A percentile compares a stretch with the other conserved stretches of the same genome.
phyloP scores from a whole-genome alignment of 2,797 vertebrate species.

The Chrysocyon brachyurus region DNA sequence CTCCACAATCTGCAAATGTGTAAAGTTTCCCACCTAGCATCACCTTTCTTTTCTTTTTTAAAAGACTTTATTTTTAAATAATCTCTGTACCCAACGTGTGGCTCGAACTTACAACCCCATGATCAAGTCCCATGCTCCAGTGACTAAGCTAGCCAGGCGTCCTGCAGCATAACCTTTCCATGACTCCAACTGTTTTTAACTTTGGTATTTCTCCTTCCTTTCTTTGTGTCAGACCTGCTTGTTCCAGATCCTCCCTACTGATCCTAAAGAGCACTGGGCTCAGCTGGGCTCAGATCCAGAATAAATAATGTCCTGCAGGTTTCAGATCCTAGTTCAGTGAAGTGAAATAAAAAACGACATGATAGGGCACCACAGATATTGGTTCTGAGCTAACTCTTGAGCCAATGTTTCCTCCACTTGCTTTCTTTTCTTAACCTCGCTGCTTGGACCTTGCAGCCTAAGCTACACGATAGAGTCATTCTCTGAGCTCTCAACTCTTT shows the following conservation, averaged over 20 bases:
- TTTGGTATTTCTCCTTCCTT: background rate
- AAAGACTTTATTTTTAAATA: background rate
- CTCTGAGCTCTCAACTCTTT: constrained; percentile 9
- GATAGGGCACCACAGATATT: background rate
- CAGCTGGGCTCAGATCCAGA: background rate
- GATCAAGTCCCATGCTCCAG: background rate
- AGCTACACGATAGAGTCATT: background rate
- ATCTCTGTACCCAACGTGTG: background rate
- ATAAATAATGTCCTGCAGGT: background rate
- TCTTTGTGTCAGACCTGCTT: background rate
- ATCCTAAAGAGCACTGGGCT: background rate
- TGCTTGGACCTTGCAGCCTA: background rate
- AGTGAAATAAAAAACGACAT: background rate
- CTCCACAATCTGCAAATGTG: background rate
- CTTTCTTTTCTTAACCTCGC: constrained; percentile 23
- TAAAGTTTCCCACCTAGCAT: background rate
- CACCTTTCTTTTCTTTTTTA: background rate
- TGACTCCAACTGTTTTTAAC: constrained; percentile 1
- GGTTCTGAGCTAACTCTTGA: background rate
- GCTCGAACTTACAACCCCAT: background rate
- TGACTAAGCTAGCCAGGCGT: background rate
- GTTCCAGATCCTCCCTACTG: background rate
- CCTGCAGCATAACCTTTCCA: background rate
- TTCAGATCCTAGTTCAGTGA: background rate
- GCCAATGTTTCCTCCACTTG: background rate